These are phyloP conservation scores for Chironex yamaguchii DNA, from an alignment of 30 jellyfish, hydroid and myxozoan genomes.

Conservation along the genomic window DNA sequence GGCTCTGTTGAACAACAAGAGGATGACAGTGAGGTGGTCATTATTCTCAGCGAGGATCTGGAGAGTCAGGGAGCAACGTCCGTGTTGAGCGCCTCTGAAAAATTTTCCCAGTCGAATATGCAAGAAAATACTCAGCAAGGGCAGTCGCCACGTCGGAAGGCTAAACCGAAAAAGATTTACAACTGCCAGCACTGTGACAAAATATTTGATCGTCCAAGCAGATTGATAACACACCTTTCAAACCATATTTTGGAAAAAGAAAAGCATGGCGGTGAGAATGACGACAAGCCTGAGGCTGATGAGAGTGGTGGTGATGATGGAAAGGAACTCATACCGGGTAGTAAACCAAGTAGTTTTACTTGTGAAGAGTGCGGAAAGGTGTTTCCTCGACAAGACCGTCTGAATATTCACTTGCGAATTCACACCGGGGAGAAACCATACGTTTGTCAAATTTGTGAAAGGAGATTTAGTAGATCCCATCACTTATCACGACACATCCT, in stretches of 20 bases:
- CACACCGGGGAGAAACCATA: slow-evolving; percentile 6
- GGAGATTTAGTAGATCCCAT: neutral
- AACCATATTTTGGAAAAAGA: neutral
- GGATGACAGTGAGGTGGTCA: neutral
- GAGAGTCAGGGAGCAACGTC: neutral
- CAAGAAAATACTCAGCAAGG: neutral
- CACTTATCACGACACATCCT: neutral
- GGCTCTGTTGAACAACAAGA: neutral
- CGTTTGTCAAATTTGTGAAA: neutral
- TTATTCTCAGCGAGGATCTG: neutral
- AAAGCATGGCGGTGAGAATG: neutral
- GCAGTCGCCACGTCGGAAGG: neutral
- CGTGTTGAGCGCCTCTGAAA: neutral
- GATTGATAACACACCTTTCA: neutral
- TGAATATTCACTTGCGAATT: neutral
- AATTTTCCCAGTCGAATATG: neutral
- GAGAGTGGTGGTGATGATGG: neutral
- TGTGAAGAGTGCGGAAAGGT: slow-evolving; percentile 1
- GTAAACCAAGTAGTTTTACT: neutral
- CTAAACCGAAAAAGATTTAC: neutral
- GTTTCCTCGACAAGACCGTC: neutral
- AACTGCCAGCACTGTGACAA: neutral
- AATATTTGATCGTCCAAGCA: neutral
- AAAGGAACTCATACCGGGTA: neutral
- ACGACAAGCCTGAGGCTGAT: neutral